phyloP scores from a whole-genome alignment of 2,113 vertebrate genomes.

The Oenanthe melanoleuca region DNA sequence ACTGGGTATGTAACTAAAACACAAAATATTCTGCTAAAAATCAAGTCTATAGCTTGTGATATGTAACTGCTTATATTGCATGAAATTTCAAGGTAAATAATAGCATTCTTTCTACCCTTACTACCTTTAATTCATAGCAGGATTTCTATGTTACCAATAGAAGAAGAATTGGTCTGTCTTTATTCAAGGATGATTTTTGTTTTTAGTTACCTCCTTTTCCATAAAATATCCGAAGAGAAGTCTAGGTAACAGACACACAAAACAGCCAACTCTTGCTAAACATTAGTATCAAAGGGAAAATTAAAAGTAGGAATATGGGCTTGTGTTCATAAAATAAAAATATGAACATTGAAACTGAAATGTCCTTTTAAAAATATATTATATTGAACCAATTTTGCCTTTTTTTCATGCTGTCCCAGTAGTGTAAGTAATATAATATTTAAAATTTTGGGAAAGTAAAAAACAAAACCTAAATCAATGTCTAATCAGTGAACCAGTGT shows the following conservation, averaged over 20 bases:
- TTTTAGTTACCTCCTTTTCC: background rate
- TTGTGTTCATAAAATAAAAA: conserved; percentile 10
- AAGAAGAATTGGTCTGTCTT: background rate
- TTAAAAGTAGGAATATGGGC: background rate
- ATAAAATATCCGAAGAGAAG: background rate
- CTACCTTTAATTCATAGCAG: background rate
- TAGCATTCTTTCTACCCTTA: background rate
- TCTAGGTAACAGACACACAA: background rate
- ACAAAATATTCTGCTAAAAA: background rate
- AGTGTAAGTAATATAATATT: background rate
- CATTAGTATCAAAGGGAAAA: background rate
- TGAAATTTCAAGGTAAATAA: background rate
- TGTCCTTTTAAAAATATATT: background rate
- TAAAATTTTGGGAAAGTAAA: background rate
- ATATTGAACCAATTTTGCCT: background rate
- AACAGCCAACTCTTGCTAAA: conserved; percentile 14
- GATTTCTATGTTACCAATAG: background rate
- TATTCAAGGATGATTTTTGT: background rate
- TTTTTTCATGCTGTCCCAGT: background rate
- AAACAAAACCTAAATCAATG: background rate
- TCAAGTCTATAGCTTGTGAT: background rate
- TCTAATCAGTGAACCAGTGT: background rate
- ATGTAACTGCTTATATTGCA: background rate
- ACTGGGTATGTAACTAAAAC: background rate
- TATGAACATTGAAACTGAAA: background rate